Conservation (phyloP, 2,797 vertebrate species). For the Paratrypauchen microcephalus region DNA sequence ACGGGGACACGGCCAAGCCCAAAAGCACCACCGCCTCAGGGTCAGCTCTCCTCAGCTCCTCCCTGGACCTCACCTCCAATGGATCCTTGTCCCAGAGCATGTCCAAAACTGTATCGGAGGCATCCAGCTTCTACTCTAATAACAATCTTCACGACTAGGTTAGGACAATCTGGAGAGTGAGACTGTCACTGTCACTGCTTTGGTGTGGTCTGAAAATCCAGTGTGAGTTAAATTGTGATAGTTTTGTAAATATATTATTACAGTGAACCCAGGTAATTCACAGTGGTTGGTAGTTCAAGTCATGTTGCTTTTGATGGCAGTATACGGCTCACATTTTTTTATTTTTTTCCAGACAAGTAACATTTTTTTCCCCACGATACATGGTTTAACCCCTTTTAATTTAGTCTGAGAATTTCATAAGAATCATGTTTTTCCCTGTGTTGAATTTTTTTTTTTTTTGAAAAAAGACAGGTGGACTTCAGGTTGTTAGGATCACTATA, state of each 20-base stretch:
- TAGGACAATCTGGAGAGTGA: slow-evolving; percentile 19
- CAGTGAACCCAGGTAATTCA: slow-evolving; percentile 1
- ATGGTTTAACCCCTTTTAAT: no score
- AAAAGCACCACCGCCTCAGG: slow-evolving; percentile 30
- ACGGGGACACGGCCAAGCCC: slow-evolving; percentile 76
- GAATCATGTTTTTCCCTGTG: no score
- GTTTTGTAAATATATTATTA: slow-evolving; percentile 16
- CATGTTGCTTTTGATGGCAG: background rate
- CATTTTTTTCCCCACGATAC: no score
- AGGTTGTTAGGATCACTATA: no score
- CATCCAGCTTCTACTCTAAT: slow-evolving; percentile 90
- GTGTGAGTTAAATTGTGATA: slow-evolving; percentile 20
- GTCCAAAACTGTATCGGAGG: slow-evolving; percentile 89
- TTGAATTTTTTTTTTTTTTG: no score
- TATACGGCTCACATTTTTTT: background rate
- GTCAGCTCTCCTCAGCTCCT: slow-evolving; percentile 58
- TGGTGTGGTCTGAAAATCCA: slow-evolving; percentile 18
- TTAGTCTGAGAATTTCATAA: no score
- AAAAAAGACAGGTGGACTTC: no score
- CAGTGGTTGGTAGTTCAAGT: background rate
- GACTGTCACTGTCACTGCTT: slow-evolving; percentile 26
- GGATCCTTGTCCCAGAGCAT: slow-evolving; percentile 88
- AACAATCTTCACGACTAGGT: slow-evolving; percentile 77
- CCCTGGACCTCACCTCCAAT: slow-evolving; percentile 86
- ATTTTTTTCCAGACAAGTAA: no score